These are phyloP conservation scores for Hecatera dysodea DNA, from an alignment of 2,888 invertebrate genomes.

Conservation along the genomic window DNA sequence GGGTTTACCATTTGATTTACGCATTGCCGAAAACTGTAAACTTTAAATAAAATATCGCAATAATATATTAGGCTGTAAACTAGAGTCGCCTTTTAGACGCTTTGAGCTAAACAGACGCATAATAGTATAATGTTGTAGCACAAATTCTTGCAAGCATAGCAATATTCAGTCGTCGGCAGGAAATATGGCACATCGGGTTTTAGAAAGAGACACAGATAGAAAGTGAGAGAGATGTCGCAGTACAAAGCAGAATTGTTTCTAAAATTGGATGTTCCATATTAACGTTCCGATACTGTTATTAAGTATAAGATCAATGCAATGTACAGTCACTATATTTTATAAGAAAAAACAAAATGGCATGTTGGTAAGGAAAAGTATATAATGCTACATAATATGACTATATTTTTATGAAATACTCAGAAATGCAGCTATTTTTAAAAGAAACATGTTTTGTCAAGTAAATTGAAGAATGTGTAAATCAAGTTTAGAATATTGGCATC, in stretches of 20 bases:
- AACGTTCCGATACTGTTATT: neutral
- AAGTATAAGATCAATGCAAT: constrained; percentile 42
- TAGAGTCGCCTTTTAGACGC: constrained; percentile 57
- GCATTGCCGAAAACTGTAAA: constrained; percentile 23
- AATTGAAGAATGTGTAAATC: neutral
- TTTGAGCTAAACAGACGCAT: constrained; percentile 63
- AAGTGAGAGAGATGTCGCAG: neutral
- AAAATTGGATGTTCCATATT: neutral
- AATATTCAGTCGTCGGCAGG: neutral
- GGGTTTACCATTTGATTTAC: constrained; percentile 18
- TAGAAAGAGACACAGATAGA: neutral
- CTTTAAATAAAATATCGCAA: constrained; percentile 39
- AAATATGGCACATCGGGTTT: neutral
- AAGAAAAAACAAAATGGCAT: constrained; percentile 35
- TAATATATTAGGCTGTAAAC: constrained; percentile 47
- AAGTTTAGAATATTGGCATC: neutral
- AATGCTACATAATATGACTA: constrained; percentile 12
- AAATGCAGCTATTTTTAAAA: constrained; percentile 36
- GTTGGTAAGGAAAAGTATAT: constrained; percentile 9
- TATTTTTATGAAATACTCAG: constrained; percentile 55
- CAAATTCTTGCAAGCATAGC: constrained; percentile 57
- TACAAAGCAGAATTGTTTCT: neutral
- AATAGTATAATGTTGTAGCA: constrained; percentile 60
- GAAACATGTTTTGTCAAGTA: neutral
- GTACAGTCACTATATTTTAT: constrained; percentile 60